Conservation (phyloP, 2,113 vertebrate species). For the Labeo rohita region DNA sequence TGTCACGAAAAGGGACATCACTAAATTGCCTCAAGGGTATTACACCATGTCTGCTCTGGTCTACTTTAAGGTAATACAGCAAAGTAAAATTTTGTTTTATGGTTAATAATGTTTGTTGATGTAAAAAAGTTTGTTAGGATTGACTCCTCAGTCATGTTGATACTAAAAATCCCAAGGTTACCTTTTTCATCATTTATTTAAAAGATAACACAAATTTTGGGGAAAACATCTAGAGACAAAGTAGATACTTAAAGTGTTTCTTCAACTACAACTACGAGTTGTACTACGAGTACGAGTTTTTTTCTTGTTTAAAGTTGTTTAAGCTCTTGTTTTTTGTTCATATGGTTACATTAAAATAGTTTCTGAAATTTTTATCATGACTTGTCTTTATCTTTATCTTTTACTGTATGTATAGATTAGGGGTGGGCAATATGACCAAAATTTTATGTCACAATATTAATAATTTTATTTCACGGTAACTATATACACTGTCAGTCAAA, state of each 20-base stretch:
- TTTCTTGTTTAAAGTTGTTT: too few relatives aligned
- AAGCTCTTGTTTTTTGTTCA: too few relatives aligned
- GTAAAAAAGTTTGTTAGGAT: too few relatives aligned
- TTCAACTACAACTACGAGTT: too few relatives aligned
- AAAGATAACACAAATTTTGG: background rate
- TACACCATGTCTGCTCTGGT: background rate
- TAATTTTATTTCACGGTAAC: too few relatives aligned
- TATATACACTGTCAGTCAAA: too few relatives aligned
- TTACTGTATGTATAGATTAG: background rate
- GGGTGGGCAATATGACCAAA: too few relatives aligned
- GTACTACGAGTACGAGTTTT: too few relatives aligned
- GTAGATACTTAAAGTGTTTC: background rate
- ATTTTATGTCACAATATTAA: too few relatives aligned
- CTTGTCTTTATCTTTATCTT: too few relatives aligned
- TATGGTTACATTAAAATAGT: too few relatives aligned
- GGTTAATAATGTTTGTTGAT: background rate
- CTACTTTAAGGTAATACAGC: background rate
- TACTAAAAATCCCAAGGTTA: background rate
- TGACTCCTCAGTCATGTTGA: background rate
- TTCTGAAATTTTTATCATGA: background rate
- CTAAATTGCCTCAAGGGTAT: slow-evolving; percentile 3
- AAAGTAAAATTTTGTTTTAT: background rate
- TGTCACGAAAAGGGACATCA: slow-evolving; percentile 13
- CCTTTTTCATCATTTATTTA: background rate
- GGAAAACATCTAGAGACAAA: background rate